These are phyloP conservation scores for Anser brachyrhynchus DNA, from an alignment of 2,113 vertebrate genomes.

Conservation along the genomic window DNA sequence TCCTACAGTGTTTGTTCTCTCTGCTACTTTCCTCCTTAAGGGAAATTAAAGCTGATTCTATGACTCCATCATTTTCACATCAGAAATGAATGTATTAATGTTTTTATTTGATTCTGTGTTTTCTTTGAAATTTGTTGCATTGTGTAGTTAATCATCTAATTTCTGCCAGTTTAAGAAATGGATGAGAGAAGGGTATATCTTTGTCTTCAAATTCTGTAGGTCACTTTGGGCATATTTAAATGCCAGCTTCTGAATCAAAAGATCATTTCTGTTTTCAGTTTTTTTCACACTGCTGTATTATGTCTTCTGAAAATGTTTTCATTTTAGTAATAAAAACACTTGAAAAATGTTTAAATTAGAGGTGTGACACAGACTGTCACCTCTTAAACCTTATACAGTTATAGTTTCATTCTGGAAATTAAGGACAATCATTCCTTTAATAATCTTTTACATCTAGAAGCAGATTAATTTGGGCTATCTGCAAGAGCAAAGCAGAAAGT, in stretches of 20 bases:
- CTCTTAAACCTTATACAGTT: slow-evolving; percentile 19
- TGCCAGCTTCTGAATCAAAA: slow-evolving; percentile 43
- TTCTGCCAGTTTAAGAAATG: slow-evolving; percentile 7
- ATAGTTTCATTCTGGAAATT: neutral
- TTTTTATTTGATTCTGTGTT: neutral
- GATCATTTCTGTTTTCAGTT: neutral
- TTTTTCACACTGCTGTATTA: slow-evolving; percentile 29
- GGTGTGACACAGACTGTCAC: neutral
- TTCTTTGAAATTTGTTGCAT: neutral
- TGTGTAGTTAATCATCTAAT: neutral
- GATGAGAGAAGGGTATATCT: neutral
- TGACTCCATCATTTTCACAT: neutral
- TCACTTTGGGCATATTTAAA: slow-evolving; percentile 20
- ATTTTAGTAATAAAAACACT: slow-evolving; percentile 44
- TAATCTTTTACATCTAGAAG: neutral
- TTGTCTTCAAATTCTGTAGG: neutral
- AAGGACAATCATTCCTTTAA: slow-evolving; percentile 32
- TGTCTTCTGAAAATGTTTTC: slow-evolving; percentile 48
- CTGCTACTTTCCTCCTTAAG: neutral
- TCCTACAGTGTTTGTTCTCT: neutral
- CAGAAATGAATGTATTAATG: neutral
- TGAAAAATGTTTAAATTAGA: slow-evolving; percentile 49
- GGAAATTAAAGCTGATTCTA: neutral
- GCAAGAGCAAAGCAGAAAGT: neutral
- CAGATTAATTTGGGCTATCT: neutral